Percentiles rank a stretch among this genome's conserved stretches.
These are phyloP conservation scores for Ivindomyrus marchei DNA, from an alignment of 2,113 vertebrate species.

Conservation along the genomic window DNA sequence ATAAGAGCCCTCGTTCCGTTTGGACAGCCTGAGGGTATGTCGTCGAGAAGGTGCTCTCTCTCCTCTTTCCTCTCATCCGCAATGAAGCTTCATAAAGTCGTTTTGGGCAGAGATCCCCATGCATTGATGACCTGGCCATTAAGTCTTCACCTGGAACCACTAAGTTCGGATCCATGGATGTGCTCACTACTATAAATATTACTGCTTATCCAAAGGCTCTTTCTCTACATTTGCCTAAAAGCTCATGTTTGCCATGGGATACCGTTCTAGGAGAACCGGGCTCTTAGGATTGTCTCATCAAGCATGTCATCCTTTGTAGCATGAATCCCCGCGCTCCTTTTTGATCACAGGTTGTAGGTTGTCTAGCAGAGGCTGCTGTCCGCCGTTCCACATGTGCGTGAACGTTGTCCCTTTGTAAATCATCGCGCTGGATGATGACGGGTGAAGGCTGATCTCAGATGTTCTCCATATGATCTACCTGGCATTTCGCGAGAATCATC, in stretches of 20 bases:
- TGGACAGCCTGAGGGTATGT: not conserved
- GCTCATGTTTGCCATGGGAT: not conserved
- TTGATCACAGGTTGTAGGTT: not conserved
- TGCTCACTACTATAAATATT: not conserved
- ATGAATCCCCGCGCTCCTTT: not conserved
- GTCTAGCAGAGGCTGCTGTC: not conserved
- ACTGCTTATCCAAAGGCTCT: not conserved
- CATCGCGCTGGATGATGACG: not conserved
- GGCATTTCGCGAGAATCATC: not conserved
- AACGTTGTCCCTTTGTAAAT: not conserved
- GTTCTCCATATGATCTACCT: not conserved
- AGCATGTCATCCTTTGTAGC: not conserved
- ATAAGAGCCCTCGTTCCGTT: not conserved
- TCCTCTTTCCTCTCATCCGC: not conserved
- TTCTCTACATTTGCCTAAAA: not conserved
- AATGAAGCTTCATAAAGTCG: not conserved
- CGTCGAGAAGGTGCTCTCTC: not conserved
- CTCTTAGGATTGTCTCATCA: not conserved
- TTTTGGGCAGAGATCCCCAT: not conserved
- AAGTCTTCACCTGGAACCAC: not conserved
- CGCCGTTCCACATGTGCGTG: not conserved
- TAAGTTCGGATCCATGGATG: not conserved
- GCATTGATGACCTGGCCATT: not conserved
- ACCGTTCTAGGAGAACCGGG: not conserved
- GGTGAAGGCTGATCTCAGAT: not conserved